Base-by-base conservation (phyloP, 2,888 invertebrate species). In the Tetramorium bicarinatum region DNA sequence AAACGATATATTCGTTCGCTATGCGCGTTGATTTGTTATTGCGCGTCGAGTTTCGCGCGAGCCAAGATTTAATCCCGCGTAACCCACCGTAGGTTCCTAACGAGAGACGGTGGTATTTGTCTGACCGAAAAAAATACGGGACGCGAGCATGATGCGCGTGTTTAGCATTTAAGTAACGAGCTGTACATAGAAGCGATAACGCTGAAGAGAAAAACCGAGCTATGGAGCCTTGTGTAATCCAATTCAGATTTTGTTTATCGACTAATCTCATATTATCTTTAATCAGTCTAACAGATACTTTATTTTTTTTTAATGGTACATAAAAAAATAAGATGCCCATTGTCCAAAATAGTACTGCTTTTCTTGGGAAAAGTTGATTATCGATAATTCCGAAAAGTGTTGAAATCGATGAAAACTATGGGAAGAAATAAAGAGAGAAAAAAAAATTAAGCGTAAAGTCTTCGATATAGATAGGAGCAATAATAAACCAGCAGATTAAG, bases 71-170 rank as follows among this genome's bases (percentile, higher is more conserved):
- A 59, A 71, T 67, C 15, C 34, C 54, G 77, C 54, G 69, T 41
- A 66, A 77, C 18, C 44, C 13, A 59, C 38, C 21, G 29, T 72
- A 71, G 71, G 79, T 79, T 79, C 79, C 79, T 79, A 79, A 79
- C 34, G 8, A 59, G 56, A 71, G 47, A 56, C n/a, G 41, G 25
- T 66, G 69, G 7, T 25, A 41, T 77, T 21, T 38, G 69, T 56
- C 41, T 69, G 18, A 54, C 13, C 3, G 4, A 21, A 38, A 75
- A 25, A 38, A 47, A n/a, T 54, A 18, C 21, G 34, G 25, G 18
- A 66, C 25, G 29, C 21, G 47, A 75, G 15, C 34, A 49, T 49
- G 34, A 47, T 47, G 34, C 21, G 25, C 18, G 41, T 61, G 44
- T 69, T 69, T 54, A 77, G 69, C 54, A n/a, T 69, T 77, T 77